These are phyloP conservation scores for Eutrigla gurnardus DNA, from an alignment of 2,797 vertebrate species.

Conservation along the genomic window DNA sequence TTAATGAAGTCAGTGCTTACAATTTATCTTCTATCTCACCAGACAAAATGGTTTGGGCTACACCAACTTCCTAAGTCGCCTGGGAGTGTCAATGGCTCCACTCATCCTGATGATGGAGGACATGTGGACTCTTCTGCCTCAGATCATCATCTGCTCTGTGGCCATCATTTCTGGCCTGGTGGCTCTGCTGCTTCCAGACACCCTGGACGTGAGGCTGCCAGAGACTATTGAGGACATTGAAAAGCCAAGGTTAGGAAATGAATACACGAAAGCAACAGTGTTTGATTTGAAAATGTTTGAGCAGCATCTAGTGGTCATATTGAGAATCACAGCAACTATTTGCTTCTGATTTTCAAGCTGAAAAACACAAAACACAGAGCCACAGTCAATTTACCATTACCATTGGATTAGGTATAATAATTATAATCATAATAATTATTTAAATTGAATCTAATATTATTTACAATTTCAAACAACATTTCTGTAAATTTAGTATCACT, in stretches of 20 bases:
- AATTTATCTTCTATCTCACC: conserved; percentile 19
- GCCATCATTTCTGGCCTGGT: conserved; percentile 79
- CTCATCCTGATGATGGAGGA: conserved; percentile 87
- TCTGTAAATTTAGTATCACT: background rate
- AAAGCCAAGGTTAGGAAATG: conserved; percentile 68
- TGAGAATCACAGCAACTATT: background rate
- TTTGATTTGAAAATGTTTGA: background rate
- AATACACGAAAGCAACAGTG: background rate
- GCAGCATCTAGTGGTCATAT: background rate
- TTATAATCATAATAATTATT: background rate
- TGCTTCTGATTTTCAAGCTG: background rate
- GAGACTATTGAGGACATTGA: conserved; percentile 91
- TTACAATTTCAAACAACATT: background rate
- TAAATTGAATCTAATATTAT: background rate
- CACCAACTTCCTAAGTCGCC: conserved; percentile 81
- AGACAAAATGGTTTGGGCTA: conserved; percentile 91
- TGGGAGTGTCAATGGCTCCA: conserved; percentile 87
- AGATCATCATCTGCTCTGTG: conserved; percentile 77
- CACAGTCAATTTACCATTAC: background rate
- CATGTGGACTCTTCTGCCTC: conserved; percentile 85
- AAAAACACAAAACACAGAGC: background rate
- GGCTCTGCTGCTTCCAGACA: conserved; percentile 88
- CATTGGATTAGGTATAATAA: background rate
- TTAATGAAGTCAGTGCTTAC: background rate
- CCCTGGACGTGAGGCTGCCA: conserved; percentile 76